Evolutionary conservation across 2,888 invertebrate species (phyloP).

Genomic region (Drosophila birchii): DNA sequence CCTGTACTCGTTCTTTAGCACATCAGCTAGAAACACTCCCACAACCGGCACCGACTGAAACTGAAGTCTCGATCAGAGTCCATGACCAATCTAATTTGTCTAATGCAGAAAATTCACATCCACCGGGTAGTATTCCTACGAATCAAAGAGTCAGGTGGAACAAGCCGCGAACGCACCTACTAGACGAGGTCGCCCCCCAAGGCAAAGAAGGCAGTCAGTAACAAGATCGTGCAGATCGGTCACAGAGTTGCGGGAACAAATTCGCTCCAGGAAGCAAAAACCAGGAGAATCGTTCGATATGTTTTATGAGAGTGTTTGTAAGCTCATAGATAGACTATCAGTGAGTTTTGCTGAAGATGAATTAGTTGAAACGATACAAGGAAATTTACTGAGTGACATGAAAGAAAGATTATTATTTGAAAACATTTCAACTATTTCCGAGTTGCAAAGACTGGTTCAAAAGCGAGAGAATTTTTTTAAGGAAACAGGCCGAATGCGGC

Average conservation of each 20-base stretch:
- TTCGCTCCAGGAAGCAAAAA: neutral
- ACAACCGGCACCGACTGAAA: neutral
- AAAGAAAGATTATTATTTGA: constrained; percentile 2
- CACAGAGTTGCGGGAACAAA: neutral
- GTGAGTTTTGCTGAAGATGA: constrained; percentile 13
- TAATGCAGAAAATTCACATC: neutral
- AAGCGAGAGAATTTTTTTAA: neutral
- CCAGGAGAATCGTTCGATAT: constrained; percentile 1
- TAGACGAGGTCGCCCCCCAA: neutral
- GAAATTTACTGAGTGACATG: constrained; percentile 4
- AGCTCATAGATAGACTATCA: constrained; percentile 8
- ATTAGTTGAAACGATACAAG: constrained; percentile 7
- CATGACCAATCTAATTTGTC: neutral
- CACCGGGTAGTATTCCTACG: neutral
- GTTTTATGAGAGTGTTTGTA: constrained; percentile 5
- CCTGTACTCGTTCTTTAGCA: neutral
- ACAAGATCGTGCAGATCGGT: neutral
- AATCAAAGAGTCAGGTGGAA: neutral
- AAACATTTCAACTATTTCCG: constrained; percentile 6
- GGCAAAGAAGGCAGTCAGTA: neutral
- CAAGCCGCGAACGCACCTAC: neutral
- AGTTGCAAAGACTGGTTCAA: neutral
- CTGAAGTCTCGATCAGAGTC: neutral
- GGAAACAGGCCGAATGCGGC: neutral
- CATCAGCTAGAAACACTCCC: neutral